A percentile compares a stretch with the other conserved stretches of the same genome.
Conservation (phyloP, 2,888 invertebrate species). For the Nezara viridula region DNA sequence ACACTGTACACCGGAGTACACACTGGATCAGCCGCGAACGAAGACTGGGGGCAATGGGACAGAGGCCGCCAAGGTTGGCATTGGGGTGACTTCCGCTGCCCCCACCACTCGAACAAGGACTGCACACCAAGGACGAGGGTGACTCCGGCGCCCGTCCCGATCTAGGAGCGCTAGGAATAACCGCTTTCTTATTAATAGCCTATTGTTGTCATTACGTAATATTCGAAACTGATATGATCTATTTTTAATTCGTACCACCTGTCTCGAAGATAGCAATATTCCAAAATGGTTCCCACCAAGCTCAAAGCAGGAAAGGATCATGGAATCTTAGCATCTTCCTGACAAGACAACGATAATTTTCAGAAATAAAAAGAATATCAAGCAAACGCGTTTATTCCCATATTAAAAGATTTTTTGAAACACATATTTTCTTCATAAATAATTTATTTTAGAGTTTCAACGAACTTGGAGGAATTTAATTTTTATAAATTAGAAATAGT, state of each 20-base stretch:
- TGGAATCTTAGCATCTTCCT: not conserved
- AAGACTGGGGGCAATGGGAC: conserved; percentile 52
- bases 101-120: not conserved
- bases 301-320: not conserved
- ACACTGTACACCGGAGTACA: conserved; percentile 16
- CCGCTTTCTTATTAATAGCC: not conserved
- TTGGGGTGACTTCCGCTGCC: conserved; percentile 48
- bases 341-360: not conserved
- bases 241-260: not conserved
- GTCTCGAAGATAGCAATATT: not conserved
- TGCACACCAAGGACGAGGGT: conserved; percentile 18
- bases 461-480: not conserved
- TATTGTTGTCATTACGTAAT: not conserved
- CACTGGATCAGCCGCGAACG: conserved; percentile 7
- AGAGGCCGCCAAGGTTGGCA: conserved; percentile 51
- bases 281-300: not conserved
- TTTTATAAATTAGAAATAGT: too few relatives aligned
- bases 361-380: not conserved
- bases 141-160: conserved; percentile 1
- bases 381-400: not conserved
- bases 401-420: not conserved
- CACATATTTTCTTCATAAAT: not conserved
- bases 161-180: not conserved
- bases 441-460: not conserved
- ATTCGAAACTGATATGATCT: not conserved